Evolutionary conservation across 2,888 invertebrate genomes (phyloP), one percentile per base, ranked within the genome.

Genomic region (Drepana falcataria): DNA sequence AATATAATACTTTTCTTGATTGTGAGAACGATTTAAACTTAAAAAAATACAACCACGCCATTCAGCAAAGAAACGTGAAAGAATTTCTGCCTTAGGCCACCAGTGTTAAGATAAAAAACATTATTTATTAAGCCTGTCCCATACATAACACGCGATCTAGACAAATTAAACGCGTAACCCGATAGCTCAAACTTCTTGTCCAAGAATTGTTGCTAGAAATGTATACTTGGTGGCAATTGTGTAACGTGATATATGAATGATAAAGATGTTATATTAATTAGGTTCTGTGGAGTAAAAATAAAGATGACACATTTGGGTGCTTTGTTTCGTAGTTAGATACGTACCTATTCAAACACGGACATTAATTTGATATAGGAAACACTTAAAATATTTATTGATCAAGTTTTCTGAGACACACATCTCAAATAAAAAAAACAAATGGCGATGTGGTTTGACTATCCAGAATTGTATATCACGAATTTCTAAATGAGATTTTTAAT

Each of bases 131-230:
- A 76, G 61, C 71, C 74, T 81, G 84, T 81, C 81, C 21, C 21
- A 21, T 21, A 71, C 72, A 70, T 74, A 77, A 81, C 85, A 87
- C 81, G 87, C 86, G 81, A 86, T 86, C 85, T 87, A 84, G 86
- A 90, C 87, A 87, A 90, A 90, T 88, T 87, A 85, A 85, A 82
- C 71, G 72, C 68, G 89, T 87, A 88, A 90, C 87, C 76, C 87
- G 89, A 89, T 64, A 68, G 63, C 72, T 70, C 72, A 78, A 73
- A 71, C 71, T 79, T 80, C 79, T 69, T 72, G 79, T 79, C 62
- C 55, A 59, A 63, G 64, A 69, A 73, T 75, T 74, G 79, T 76
- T 77, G 74, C 69, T 64, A 75, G 74, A 75, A 72, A 72, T 73
- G 69, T 69, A 72, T 70, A 66, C 61, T 58, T 65, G 57, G 65